Conservation (phyloP, 2,888 invertebrate species). For the Eilema griseolum region DNA sequence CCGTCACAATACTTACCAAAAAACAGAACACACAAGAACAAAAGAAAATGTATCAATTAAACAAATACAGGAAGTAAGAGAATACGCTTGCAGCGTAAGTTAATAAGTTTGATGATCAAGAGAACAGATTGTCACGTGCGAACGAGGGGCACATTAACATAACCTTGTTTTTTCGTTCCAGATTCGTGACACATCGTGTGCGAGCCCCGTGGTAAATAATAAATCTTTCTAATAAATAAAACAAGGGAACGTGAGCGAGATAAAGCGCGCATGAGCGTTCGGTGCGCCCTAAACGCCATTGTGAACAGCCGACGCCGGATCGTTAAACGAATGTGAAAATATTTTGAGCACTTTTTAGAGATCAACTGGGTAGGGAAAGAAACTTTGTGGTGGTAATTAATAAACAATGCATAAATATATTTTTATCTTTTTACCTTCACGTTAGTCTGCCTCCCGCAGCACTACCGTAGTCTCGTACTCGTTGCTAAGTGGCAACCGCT, state of each 20-base stretch:
- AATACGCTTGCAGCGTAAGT: constrained; percentile 58
- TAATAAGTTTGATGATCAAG: constrained; percentile 64
- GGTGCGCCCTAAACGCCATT: constrained; percentile 85
- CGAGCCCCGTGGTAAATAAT: constrained; percentile 84
- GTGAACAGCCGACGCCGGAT: constrained; percentile 74
- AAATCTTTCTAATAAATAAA: constrained; percentile 87
- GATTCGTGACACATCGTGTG: constrained; percentile 86
- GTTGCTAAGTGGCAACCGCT: too few species aligned
- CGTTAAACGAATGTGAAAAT: constrained; percentile 85
- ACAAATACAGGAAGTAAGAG: constrained; percentile 55
- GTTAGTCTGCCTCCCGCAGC: too few species aligned
- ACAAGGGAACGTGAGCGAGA: constrained; percentile 85
- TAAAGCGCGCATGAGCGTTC: constrained; percentile 82
- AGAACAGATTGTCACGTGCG: constrained; percentile 78
- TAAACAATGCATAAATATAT: neutral
- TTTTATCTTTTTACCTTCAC: too few species aligned
- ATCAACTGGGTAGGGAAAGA: constrained; percentile 42
- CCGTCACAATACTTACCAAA: constrained; percentile 28
- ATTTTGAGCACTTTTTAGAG: constrained; percentile 77
- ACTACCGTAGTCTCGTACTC: too few species aligned
- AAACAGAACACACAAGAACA: constrained; percentile 44
- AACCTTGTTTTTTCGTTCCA: constrained; percentile 79
- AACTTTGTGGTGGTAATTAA: constrained; percentile 24
- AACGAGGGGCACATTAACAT: constrained; percentile 79
- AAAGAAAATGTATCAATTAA: constrained; percentile 50